Conservation (phyloP, 2,797 vertebrate species). For the Anniella stebbinsi region DNA sequence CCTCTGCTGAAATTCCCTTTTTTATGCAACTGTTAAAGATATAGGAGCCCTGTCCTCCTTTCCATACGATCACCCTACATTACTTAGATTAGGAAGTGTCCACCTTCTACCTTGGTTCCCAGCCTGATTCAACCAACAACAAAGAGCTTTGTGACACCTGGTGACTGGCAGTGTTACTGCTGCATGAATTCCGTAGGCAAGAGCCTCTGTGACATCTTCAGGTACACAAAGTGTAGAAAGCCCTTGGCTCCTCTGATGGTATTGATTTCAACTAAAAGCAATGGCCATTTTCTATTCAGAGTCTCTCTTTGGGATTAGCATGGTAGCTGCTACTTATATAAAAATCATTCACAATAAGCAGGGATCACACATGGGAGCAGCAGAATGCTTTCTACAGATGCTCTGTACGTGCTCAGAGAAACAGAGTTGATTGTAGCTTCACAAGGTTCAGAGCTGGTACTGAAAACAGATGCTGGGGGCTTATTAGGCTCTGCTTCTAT, state of each 20-base stretch:
- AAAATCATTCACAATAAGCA: not conserved
- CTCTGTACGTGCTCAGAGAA: not conserved
- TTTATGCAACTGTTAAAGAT: no score
- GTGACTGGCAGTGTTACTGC: not conserved
- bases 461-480: not conserved
- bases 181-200: not conserved
- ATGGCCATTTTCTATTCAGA: not conserved
- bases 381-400: no score
- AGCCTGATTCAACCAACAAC: not conserved
- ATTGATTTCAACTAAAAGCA: constrained; percentile 10
- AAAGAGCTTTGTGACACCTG: not conserved
- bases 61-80: no score
- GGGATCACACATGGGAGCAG: no score
- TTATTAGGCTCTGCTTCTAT: no score
- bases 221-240: not conserved
- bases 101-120: not conserved
- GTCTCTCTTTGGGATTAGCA: not conserved
- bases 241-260: not conserved
- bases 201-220: not conserved
- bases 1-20: no score
- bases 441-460: not conserved
- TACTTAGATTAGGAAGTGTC: no score
- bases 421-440: not conserved
- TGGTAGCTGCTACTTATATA: not conserved
- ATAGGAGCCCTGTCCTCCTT: no score